These are phyloP conservation scores for Orchestia grillus DNA, from an alignment of 1,140 invertebrate species.

Conservation along the genomic window DNA sequence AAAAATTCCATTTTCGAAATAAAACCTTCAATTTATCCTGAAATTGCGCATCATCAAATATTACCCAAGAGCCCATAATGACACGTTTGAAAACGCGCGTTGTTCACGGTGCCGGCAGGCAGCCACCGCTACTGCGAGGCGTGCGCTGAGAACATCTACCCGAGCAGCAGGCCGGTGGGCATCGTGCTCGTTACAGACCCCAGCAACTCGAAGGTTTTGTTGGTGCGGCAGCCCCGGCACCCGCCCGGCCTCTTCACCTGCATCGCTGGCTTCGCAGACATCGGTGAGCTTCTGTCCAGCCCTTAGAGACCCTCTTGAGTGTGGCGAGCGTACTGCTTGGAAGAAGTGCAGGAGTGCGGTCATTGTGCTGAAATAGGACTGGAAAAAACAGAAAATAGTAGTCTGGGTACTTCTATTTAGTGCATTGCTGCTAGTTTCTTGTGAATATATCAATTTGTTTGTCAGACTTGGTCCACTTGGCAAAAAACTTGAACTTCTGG, in stretches of 20 bases:
- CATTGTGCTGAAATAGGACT: too few relatives aligned
- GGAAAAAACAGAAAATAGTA: too few relatives aligned
- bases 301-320: too few relatives aligned
- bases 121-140: constrained; percentile 70
- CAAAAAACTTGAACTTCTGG: too few relatives aligned
- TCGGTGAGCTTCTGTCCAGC: constrained; percentile 70
- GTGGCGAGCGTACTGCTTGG: too few relatives aligned
- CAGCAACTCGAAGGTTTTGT: constrained; percentile 72
- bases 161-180: constrained; percentile 73
- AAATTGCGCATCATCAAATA: not conserved
- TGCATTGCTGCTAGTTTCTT: too few relatives aligned
- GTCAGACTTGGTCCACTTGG: too few relatives aligned
- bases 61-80: not conserved
- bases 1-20: too few relatives aligned
- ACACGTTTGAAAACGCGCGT: not conserved
- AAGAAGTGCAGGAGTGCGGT: too few relatives aligned
- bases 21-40: not conserved
- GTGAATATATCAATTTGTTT: too few relatives aligned
- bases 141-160: constrained; percentile 69
- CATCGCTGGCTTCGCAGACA: constrained; percentile 77
- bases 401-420: too few relatives aligned
- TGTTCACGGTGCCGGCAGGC: constrained; percentile 68
- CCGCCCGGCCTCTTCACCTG: constrained; percentile 75
- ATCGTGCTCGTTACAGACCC: constrained; percentile 75
- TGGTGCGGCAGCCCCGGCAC: constrained; percentile 74